phyloP scores from a whole-genome alignment of 1,140 invertebrate species.

The Prorops nasuta region DNA sequence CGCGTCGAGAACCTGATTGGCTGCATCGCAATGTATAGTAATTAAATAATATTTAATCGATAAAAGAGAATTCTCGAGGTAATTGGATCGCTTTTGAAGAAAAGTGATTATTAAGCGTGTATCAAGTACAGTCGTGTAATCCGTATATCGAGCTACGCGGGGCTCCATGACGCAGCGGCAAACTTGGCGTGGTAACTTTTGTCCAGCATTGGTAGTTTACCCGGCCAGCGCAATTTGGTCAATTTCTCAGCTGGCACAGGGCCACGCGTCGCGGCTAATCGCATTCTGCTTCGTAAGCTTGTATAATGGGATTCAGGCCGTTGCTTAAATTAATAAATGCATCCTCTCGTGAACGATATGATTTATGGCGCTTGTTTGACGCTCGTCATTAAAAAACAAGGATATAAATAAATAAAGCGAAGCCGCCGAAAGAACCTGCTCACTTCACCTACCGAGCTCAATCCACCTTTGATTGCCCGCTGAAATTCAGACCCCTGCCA shows the following conservation, averaged over 20 bases:
- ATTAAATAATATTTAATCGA: too few species aligned
- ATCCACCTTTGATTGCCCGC: too few species aligned
- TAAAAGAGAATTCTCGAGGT: too few species aligned
- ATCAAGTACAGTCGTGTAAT: constrained; percentile 17
- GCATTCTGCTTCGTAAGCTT: constrained; percentile 25
- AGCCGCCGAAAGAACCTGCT: too few species aligned
- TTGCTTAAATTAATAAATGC: constrained; percentile 29
- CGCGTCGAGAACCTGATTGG: too few species aligned
- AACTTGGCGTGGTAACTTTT: constrained; percentile 11
- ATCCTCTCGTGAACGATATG: constrained; percentile 15
- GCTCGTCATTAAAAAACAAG: too few species aligned
- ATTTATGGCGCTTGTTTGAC: constrained; percentile 24
- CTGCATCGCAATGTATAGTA: too few species aligned
- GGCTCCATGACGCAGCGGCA: constrained; percentile 20
- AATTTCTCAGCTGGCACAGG: constrained; percentile 6
- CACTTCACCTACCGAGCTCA: too few species aligned
- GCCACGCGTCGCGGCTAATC: constrained; percentile 21
- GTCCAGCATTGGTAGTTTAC: constrained; percentile 3
- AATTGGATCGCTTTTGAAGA: too few species aligned
- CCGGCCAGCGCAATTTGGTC: too few species aligned
- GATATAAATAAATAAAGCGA: too few species aligned
- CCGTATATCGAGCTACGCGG: constrained; percentile 16
- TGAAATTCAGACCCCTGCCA: too few species aligned
- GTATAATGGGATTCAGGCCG: constrained; percentile 22
- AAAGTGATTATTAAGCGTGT: constrained; percentile 19